Percentiles rank a stretch among this genome's conserved stretches.
phyloP scores from a whole-genome alignment of 2,888 invertebrate species.

The Luffia ferchaultella region DNA sequence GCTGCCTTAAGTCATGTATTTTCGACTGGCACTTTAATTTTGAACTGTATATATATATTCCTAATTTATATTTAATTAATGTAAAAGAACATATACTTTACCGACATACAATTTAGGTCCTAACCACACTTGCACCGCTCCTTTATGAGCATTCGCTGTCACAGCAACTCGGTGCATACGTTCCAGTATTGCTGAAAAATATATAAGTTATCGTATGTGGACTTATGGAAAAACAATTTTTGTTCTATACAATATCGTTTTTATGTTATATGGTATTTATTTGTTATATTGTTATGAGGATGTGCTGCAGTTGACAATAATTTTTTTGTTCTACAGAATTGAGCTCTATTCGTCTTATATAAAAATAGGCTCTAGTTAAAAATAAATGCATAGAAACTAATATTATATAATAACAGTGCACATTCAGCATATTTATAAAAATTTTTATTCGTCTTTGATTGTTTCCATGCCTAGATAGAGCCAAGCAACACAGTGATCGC shows the following conservation, averaged over 20 bases:
- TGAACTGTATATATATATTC: not conserved
- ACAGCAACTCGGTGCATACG: constrained; percentile 33
- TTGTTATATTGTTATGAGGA: too few relatives aligned
- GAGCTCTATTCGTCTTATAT: too few relatives aligned
- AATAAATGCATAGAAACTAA: too few relatives aligned
- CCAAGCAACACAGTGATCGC: too few relatives aligned
- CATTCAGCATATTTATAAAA: too few relatives aligned
- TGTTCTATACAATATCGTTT: not conserved
- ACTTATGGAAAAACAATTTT: not conserved
- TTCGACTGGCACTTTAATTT: not conserved
- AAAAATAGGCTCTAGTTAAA: too few relatives aligned
- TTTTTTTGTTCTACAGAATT: too few relatives aligned
- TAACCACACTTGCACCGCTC: constrained; percentile 38
- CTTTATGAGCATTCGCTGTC: constrained; percentile 27
- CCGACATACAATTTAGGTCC: constrained; percentile 47
- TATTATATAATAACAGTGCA: too few relatives aligned
- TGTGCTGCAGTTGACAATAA: too few relatives aligned
- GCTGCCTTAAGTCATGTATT: not conserved
- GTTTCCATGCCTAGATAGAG: too few relatives aligned
- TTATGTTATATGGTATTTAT: not conserved
- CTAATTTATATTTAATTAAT: not conserved
- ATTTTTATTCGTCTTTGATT: too few relatives aligned
- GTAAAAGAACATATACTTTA: constrained; percentile 15
- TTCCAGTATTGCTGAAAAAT: constrained; percentile 36
- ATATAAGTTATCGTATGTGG: too few relatives aligned